phyloP scores from a whole-genome alignment of 2,888 invertebrate genomes.

The Dasypogon diadema region DNA sequence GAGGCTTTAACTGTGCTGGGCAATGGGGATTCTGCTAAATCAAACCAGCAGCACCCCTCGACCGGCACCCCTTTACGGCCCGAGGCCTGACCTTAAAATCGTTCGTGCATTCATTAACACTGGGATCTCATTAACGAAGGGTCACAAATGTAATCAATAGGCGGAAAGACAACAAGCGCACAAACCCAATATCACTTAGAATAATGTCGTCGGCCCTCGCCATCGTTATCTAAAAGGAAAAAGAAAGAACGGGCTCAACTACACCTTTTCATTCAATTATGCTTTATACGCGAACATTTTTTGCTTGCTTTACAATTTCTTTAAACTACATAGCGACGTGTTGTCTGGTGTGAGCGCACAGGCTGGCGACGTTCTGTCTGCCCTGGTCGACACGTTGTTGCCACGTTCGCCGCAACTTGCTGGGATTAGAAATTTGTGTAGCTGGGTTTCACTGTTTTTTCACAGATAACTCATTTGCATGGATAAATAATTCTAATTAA shows the following conservation, averaged over 20 bases:
- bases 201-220: slow-evolving; percentile 2
- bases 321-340: slow-evolving; percentile 72
- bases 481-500: slow-evolving; percentile 25
- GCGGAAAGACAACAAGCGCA: slow-evolving; percentile 15
- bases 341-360: slow-evolving; percentile 80
- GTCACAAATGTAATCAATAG: slow-evolving; percentile 21
- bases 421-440: slow-evolving; percentile 28
- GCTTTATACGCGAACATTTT: slow-evolving; percentile 37
- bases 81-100: slow-evolving; percentile 17
- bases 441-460: slow-evolving; percentile 27
- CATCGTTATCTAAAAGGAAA: slow-evolving; percentile 2
- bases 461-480: slow-evolving; percentile 8
- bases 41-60: no score
- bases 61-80: no score
- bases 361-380: slow-evolving; percentile 96
- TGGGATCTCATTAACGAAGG: slow-evolving; percentile 4
- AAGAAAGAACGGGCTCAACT: slow-evolving; percentile 39
- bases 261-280: slow-evolving; percentile 55
- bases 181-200: slow-evolving; percentile 39
- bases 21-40: no score
- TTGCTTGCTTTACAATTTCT: slow-evolving; percentile 45
- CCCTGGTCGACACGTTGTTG: slow-evolving; percentile 81
- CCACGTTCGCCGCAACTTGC: slow-evolving; percentile 66
- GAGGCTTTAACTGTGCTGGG: no score
- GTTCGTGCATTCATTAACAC: not conserved